Base-by-base conservation (phyloP, 2,797 vertebrate species). In the Peromyscus melanophrys region DNA sequence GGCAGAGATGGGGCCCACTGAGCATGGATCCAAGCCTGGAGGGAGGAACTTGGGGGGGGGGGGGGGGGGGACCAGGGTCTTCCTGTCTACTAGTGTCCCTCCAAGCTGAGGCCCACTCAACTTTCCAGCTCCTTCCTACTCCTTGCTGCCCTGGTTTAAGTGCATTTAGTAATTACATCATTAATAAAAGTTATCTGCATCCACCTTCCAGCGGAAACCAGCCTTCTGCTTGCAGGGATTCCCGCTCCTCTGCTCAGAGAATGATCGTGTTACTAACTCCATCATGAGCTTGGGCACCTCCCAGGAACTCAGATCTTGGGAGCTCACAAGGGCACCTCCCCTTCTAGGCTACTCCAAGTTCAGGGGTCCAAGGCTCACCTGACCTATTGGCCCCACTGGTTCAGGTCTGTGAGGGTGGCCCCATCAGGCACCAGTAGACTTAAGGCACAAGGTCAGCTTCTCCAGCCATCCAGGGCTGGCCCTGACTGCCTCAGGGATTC, bases 61-160 rank as follows among this genome's bases (percentile, higher is more conserved):
- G n/a, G n/a, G n/a, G n/a, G n/a, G n/a, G n/a, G n/a, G 89, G 4
- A 80, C 43, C 65, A 25, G 69, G 49, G 34, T 40, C 46, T 34
- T 86, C 57, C 77, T 69, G 59, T 92, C 73, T 37, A 7, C 84
- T 37, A 23, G 46, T 57, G 49, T 65, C 59, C 21, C n/a, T 17
- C 43, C 29, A 40, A 16, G 4, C 73, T 83, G 78, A 55, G 46
- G n/a, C 84, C 87, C 71, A 8, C 80, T 71, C 3, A 4, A 52
- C 85, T 86, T 86, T 40, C 67, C 13, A 6, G 84, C 69, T 76
- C 88, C 2, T 0, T 4, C 77, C 75, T 21, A 59, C 78, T 89
- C 97, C 94, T n/a, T 46, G 86, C 89, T 88, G 89, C 89, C 88
- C 92, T 40, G 86, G 76, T 91, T 95, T 97, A 98, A 96, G 98